A percentile compares a stretch with the other conserved stretches of the same genome.
Conservation (phyloP, 2,113 vertebrate species). For the Hemiscyllium ocellatum region DNA sequence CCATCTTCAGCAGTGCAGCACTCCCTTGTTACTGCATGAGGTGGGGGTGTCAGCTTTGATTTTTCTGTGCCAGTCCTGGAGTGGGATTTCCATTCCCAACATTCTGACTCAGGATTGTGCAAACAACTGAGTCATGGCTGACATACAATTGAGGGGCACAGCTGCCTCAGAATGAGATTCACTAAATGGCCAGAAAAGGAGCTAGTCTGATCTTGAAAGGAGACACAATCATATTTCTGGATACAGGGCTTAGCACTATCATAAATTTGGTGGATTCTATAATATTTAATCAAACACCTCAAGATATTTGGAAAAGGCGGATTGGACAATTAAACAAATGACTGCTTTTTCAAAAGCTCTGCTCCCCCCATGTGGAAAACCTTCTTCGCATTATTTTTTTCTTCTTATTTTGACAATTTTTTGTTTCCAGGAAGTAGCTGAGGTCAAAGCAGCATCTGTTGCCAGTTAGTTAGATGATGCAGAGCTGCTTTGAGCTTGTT, state of each 20-base stretch:
- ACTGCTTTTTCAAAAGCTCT: conserved; percentile 35
- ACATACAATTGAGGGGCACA: background rate
- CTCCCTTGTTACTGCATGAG: too few relatives aligned
- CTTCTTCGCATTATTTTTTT: conserved; percentile 72
- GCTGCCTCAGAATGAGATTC: background rate
- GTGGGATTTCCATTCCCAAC: background rate
- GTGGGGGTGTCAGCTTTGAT: background rate
- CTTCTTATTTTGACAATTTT: conserved; percentile 82
- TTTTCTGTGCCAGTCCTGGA: background rate
- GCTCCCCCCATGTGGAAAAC: conserved; percentile 47
- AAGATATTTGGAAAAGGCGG: conserved; percentile 9
- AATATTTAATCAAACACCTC: background rate
- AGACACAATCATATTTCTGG: background rate
- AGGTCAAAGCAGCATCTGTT: conserved; percentile 86
- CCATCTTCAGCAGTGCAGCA: too few relatives aligned
- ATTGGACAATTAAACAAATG: background rate
- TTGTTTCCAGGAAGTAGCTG: conserved; percentile 83
- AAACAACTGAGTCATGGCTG: background rate
- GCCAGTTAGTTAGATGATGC: conserved; percentile 74
- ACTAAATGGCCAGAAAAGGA: background rate
- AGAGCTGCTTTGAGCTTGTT: conserved; percentile 66
- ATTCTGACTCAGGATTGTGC: background rate
- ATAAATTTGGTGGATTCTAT: background rate
- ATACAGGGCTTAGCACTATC: background rate
- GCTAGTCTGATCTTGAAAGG: background rate